phyloP scores from a whole-genome alignment of 2,113 vertebrate genomes.

The Aleadryas rufinucha region DNA sequence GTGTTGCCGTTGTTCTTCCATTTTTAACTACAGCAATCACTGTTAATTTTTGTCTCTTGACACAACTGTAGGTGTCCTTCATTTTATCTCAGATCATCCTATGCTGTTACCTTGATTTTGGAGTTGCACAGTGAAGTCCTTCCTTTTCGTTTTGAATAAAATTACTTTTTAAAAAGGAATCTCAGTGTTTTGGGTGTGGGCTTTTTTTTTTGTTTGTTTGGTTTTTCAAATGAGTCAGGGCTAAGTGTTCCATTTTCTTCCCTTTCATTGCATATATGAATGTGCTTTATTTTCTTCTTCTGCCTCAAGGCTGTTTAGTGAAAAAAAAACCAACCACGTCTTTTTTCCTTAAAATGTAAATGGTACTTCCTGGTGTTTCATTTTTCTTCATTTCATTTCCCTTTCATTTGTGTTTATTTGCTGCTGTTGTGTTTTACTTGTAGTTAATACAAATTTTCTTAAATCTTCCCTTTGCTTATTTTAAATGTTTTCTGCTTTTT shows the following conservation, averaged over 20 bases:
- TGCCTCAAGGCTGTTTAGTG: not conserved
- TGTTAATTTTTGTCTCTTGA: not conserved
- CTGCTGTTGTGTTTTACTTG: not conserved
- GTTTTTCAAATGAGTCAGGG: not conserved
- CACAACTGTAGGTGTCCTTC: not conserved
- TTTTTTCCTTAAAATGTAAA: not conserved
- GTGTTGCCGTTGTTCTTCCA: accelerated
- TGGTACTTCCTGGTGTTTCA: not conserved
- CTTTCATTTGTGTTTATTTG: not conserved
- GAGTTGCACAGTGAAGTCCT: not conserved
- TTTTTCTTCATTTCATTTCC: not conserved
- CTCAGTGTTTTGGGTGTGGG: not conserved
- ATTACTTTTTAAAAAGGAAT: not conserved
- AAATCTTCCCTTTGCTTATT: not conserved
- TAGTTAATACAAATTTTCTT: not conserved
- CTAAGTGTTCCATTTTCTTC: not conserved
- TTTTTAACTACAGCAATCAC: not conserved
- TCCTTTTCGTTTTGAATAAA: not conserved
- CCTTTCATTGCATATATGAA: not conserved
- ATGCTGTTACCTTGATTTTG: not conserved
- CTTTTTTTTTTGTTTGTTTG: not conserved
- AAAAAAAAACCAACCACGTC: not conserved
- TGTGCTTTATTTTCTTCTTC: not conserved
- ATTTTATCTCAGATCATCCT: not conserved
- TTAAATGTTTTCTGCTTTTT: not conserved